Base-by-base conservation (phyloP, 30 jellyfish, hydroid and myxozoan species). In the Haliclystus octoradiatus region DNA sequence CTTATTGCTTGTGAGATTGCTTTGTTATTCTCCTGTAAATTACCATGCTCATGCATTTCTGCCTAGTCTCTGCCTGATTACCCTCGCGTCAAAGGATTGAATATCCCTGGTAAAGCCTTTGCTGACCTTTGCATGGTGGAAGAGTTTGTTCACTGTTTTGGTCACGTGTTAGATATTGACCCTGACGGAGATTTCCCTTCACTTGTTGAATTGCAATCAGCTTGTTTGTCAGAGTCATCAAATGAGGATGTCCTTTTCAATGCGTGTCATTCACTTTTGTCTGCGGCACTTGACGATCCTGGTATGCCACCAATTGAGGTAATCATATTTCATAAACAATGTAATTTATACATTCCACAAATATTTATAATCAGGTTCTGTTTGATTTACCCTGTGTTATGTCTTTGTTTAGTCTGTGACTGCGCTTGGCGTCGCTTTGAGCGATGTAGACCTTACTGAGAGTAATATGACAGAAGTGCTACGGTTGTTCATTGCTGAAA, bases 41-140 rank as follows among this genome's bases (percentile, higher is more conserved):
- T n/a, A n/a, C n/a, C n/a, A n/a, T n/a, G n/a, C n/a, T n/a, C n/a
- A n/a, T n/a, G n/a, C n/a, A n/a, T n/a, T n/a, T n/a, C n/a, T 34
- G 47, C 50, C 9, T 66, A 81, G 85, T 95, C 97, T 1, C 76
- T 88, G 69, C 95, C 97, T 13, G 93, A 80, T 29, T 64, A 65
- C 28, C 63, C 82, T n/a, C 26, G 91, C n/a, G 67, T 88, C 34
- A 72, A 72, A 26, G 92, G 92, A 9, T 28, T 88, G 46, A 81
- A 75, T 29, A 88, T 88, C 50, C 93, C 95, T 3, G 97, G 95
- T 2, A 46, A 76, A 61, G 97, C 97, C 28, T 88, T 65, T 65
- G 97, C 97, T 14, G 97, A 88, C 61, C 28, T 88, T 65, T 69
- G 76, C 52, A 88, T 88, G 97, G 97, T 88, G 31, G 83, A 71